Percentiles rank a stretch among this genome's conserved stretches.
phyloP scores from a whole-genome alignment of 1,140 invertebrate species.

The Aphaenogaster floridana region DNA sequence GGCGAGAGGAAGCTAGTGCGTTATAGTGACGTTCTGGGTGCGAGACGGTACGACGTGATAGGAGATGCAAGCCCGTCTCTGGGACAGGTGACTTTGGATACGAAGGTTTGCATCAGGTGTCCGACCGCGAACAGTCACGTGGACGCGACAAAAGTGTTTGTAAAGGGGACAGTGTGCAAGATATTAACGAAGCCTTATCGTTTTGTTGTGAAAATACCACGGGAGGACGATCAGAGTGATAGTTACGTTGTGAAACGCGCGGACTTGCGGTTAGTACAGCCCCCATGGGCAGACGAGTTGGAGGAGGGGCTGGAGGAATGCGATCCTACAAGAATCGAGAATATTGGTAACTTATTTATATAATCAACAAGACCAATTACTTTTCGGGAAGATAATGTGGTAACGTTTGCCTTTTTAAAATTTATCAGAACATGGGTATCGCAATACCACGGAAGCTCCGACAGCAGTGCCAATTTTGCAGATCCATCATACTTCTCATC shows the following conservation, averaged over 20 bases:
- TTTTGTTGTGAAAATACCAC: slow-evolving; percentile 92
- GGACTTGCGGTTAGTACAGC: slow-evolving; percentile 95
- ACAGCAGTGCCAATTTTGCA: slow-evolving; percentile 81
- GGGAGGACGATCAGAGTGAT: slow-evolving; percentile 84
- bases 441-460: slow-evolving; percentile 83
- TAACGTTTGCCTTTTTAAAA: slow-evolving; percentile 9
- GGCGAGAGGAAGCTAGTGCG: slow-evolving; percentile 89
- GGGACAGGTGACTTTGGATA: slow-evolving; percentile 90
- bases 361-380: not conserved
- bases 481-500: slow-evolving; percentile 81
- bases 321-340: slow-evolving; percentile 78
- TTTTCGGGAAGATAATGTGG: not conserved
- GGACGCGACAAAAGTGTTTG: slow-evolving; percentile 89
- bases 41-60: slow-evolving; percentile 95
- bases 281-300: slow-evolving; percentile 98
- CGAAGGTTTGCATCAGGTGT: slow-evolving; percentile 89
- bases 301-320: slow-evolving; percentile 88
- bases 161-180: slow-evolving; percentile 94
- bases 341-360: slow-evolving; percentile 75
- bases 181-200: slow-evolving; percentile 91
- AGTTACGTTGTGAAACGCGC: slow-evolving; percentile 92
- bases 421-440: slow-evolving; percentile 81
- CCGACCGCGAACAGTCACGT: slow-evolving; percentile 70
- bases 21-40: slow-evolving; percentile 91
- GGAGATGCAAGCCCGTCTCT: slow-evolving; percentile 96